phyloP scores from a whole-genome alignment of 2,797 vertebrate genomes.

The Poeciliopsis presidionis region DNA sequence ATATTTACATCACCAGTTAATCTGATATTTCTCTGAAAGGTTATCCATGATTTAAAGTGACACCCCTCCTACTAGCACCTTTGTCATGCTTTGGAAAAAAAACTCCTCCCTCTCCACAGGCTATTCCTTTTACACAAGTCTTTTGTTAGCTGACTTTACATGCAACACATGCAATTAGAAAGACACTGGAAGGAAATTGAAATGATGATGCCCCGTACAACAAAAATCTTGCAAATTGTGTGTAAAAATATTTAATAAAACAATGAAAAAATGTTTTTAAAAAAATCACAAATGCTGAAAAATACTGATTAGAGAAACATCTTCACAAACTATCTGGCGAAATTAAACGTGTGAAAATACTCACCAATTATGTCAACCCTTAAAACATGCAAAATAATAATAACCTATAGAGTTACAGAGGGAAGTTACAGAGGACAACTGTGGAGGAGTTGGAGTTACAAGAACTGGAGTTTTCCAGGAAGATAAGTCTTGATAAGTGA shows the following conservation, averaged over 20 bases:
- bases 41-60: not conserved
- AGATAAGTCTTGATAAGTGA: not conserved
- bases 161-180: not conserved
- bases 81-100: not conserved
- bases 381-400: too few species aligned
- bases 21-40: not conserved
- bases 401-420: too few species aligned
- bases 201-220: too few species aligned
- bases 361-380: too few species aligned
- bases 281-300: too few species aligned
- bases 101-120: not conserved
- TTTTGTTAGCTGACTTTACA: not conserved
- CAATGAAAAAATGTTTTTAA: too few species aligned
- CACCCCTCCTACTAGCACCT: not conserved
- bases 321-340: too few species aligned
- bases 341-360: too few species aligned
- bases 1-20: not conserved
- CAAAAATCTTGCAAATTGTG: too few species aligned
- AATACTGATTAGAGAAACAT: too few species aligned
- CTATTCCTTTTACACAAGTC: not conserved
- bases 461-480: not conserved
- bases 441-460: not conserved
- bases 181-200: too few species aligned
- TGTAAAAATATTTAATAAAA: too few species aligned
- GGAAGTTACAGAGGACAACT: not conserved